Evolutionary conservation across 2,888 invertebrate genomes (phyloP), one percentile per base, ranked within the genome.

Genomic region (Polia nebulosa): DNA sequence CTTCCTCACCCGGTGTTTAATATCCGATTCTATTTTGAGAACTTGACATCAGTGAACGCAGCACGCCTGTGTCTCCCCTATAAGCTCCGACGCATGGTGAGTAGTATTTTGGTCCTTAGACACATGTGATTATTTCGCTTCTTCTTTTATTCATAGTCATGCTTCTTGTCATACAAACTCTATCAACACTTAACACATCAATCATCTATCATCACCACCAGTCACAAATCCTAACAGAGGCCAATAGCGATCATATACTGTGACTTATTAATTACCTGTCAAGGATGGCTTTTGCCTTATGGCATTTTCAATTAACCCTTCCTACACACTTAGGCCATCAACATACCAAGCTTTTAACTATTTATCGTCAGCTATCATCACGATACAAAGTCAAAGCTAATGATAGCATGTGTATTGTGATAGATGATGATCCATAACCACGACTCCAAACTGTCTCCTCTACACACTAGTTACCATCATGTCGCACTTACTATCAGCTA

Each of bases 21-120:
- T 68, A 66, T 72, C 49, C 39, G 25, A 60, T 44, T 64, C 77
- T 77, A 77, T 73, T 77, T 77, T 25, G 45, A 63, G 68, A 49
- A 9, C 45, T 62, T 59, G 17, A 67, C 68, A 72, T 52, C 56
- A 56, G 27, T 55, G 36, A 36, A 29, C 51, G 34, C 55, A 32
- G 7, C 22, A 17, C 32, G 32, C 45, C 47, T 17, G 45, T 45
- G 29, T 44, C 36, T 52, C 45, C 44, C 36, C 41, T 62, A 53
- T 25, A 64, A 63, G 63, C 20, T 45, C 27, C 44, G 32, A 25
- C 45, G 55, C 45, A 20, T 45, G 41, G 52, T 27, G 59, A 25
- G 53, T 44, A 13, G 20, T 61, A 72, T 58, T 74, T 70, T 74
- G 29, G 74, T 63, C 27, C 13, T 47, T 22, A 34, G n/a, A 29